Evolutionary conservation across 2,113 vertebrate species (phyloP).

Genomic region (Eulemur rufifrons): DNA sequence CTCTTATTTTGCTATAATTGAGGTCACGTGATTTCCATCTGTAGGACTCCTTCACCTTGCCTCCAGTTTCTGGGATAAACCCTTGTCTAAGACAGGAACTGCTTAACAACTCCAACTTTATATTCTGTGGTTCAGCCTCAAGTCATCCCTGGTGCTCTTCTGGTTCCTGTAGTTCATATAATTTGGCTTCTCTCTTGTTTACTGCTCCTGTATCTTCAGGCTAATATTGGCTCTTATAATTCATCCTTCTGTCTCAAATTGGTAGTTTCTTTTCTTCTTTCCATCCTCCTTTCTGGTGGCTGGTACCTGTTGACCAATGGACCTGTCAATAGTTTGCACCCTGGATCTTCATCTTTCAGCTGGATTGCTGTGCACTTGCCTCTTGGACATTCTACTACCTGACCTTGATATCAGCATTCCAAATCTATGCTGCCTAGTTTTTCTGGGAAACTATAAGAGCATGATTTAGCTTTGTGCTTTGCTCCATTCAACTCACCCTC

Average conservation of each 20-base stretch:
- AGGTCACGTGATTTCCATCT: not conserved
- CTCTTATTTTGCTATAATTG: not conserved
- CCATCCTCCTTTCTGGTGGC: not conserved
- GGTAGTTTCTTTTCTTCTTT: not conserved
- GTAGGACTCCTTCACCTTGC: not conserved
- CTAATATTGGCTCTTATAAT: not conserved
- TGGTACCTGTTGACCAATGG: not conserved
- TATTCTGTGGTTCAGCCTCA: not conserved
- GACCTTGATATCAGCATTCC: not conserved
- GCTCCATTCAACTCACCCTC: accelerated
- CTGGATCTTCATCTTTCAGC: not conserved
- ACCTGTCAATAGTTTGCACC: not conserved
- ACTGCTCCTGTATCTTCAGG: not conserved
- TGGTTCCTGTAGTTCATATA: not conserved
- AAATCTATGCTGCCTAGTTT: not conserved
- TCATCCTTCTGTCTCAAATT: not conserved
- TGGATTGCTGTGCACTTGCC: not conserved
- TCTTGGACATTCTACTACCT: not conserved
- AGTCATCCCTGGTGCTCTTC: not conserved
- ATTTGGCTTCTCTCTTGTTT: not conserved
- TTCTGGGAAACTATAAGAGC: not conserved
- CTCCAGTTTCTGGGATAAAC: not conserved
- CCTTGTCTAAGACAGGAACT: not conserved
- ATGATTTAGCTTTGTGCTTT: not conserved
- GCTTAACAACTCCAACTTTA: too few relatives aligned